phyloP scores from a whole-genome alignment of 64 coral and sea anemone species.

The Montipora sp. region DNA sequence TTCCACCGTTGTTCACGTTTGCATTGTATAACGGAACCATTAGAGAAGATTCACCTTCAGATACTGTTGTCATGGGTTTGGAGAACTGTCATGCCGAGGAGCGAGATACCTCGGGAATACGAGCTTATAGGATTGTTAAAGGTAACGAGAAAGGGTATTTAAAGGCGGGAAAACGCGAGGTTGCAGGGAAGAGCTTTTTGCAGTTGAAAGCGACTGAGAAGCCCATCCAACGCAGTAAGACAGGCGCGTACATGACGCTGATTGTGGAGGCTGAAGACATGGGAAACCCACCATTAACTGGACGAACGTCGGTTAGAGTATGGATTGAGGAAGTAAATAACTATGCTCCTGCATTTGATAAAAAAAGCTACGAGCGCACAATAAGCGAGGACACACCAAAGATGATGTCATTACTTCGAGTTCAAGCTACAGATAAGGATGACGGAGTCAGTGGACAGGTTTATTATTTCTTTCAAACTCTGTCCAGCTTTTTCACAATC shows the following conservation, averaged over 20 bases:
- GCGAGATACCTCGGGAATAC: slow-evolving; percentile 58
- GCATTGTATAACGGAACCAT: slow-evolving; percentile 73
- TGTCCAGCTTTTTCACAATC: slow-evolving; percentile 75
- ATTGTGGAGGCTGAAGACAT: slow-evolving; percentile 75
- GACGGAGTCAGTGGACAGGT: slow-evolving; percentile 53
- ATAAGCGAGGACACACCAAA: slow-evolving; percentile 71
- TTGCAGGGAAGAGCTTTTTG: slow-evolving; percentile 65
- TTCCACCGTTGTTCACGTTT: slow-evolving; percentile 67
- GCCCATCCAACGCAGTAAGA: slow-evolving; percentile 51
- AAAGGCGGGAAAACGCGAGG: slow-evolving; percentile 33
- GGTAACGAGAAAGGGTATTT: slow-evolving; percentile 90
- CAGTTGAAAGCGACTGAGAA: slow-evolving; percentile 57
- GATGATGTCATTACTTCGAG: slow-evolving; percentile 24
- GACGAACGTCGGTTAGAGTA: slow-evolving; percentile 43
- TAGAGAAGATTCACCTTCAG: slow-evolving; percentile 57
- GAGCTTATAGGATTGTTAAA: slow-evolving; percentile 70
- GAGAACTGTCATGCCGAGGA: slow-evolving; percentile 79
- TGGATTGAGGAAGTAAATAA: slow-evolving; percentile 67
- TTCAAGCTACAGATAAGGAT: slow-evolving; percentile 73
- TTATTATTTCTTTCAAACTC: slow-evolving; percentile 60
- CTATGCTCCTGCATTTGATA: slow-evolving; percentile 59
- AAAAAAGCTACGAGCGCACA: slow-evolving; percentile 46
- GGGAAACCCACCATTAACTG: slow-evolving; percentile 49
- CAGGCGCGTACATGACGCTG: slow-evolving; percentile 36
- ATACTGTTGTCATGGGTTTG: slow-evolving; percentile 66